phyloP scores from a whole-genome alignment of 1,140 invertebrate genomes.

The Lasioglossum albipes region DNA sequence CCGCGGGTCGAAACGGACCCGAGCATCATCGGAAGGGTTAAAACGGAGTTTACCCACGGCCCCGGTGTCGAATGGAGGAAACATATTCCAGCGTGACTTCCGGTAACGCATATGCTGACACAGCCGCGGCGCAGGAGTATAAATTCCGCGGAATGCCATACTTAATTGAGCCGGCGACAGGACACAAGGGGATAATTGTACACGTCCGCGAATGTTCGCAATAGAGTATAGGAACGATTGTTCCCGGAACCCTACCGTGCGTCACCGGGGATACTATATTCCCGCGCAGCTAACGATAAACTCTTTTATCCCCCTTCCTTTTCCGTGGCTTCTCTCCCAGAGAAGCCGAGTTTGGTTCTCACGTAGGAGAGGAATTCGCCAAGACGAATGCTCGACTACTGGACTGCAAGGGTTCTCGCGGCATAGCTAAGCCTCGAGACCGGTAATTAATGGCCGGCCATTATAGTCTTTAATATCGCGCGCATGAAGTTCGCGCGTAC shows the following conservation, averaged over 20 bases:
- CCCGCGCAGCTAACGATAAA: slow-evolving; percentile 49
- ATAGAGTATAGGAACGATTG: slow-evolving; percentile 59
- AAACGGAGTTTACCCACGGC: neutral
- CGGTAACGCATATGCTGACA: slow-evolving; percentile 39
- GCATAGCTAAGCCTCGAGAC: slow-evolving; percentile 40
- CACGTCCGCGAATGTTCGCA: slow-evolving; percentile 54
- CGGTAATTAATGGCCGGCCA: slow-evolving; percentile 76
- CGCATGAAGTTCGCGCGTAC: slow-evolving; percentile 70
- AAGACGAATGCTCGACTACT: slow-evolving; percentile 72
- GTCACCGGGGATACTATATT: slow-evolving; percentile 58
- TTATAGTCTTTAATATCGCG: slow-evolving; percentile 77
- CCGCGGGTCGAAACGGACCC: too few relatives aligned
- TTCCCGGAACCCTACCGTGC: slow-evolving; percentile 56
- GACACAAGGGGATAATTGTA: slow-evolving; percentile 60
- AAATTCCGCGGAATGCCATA: slow-evolving; percentile 45
- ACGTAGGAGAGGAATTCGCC: slow-evolving; percentile 75
- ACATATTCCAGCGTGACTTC: slow-evolving; percentile 33
- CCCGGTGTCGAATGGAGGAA: slow-evolving; percentile 5
- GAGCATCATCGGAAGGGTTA: too few relatives aligned
- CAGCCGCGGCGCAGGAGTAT: slow-evolving; percentile 25
- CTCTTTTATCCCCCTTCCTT: slow-evolving; percentile 53
- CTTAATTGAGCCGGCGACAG: slow-evolving; percentile 53
- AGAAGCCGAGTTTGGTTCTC: slow-evolving; percentile 61
- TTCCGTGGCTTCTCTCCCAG: neutral
- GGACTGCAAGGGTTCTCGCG: slow-evolving; percentile 56